These are phyloP conservation scores for Hyperoplus immaculatus DNA, from an alignment of 2,797 vertebrate species.

Conservation along the genomic window DNA sequence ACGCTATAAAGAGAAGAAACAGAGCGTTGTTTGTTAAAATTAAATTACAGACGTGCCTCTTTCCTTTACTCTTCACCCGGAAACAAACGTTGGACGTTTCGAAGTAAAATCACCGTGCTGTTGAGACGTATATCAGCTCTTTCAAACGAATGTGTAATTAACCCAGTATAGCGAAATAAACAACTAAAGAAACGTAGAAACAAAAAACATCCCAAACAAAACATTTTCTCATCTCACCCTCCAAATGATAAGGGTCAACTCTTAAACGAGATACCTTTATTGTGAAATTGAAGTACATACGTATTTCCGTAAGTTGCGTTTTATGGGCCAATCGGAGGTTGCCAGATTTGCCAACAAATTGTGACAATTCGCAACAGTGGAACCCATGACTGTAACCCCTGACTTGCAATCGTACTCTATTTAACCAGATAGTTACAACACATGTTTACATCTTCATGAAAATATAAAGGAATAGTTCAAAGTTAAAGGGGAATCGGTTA, in stretches of 20 bases:
- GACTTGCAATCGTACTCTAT: not conserved
- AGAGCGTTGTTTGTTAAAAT: conserved; percentile 53
- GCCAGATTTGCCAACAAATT: conserved; percentile 72
- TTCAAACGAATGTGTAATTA: accelerated
- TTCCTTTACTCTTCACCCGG: conserved; percentile 73
- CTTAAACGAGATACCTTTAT: conserved; percentile 31
- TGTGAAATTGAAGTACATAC: conserved; percentile 41
- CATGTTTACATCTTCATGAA: not conserved
- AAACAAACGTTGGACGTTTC: conserved; percentile 35
- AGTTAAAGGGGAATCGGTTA: not conserved
- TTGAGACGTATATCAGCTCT: accelerated
- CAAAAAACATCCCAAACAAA: accelerated
- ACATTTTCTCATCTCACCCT: accelerated
- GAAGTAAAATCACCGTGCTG: conserved; percentile 24
- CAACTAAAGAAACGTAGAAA: accelerated
- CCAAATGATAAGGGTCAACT: accelerated
- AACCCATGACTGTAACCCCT: not conserved
- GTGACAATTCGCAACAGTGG: not conserved
- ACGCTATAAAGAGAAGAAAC: not conserved
- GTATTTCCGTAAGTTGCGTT: conserved; percentile 35
- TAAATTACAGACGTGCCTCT: conserved; percentile 69
- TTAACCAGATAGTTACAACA: not conserved
- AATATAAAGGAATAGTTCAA: not conserved
- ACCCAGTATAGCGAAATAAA: accelerated
- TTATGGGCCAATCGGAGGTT: conserved; percentile 69